These are phyloP conservation scores for Melanargia galathea DNA, from an alignment of 2,888 invertebrate species.

Conservation along the genomic window DNA sequence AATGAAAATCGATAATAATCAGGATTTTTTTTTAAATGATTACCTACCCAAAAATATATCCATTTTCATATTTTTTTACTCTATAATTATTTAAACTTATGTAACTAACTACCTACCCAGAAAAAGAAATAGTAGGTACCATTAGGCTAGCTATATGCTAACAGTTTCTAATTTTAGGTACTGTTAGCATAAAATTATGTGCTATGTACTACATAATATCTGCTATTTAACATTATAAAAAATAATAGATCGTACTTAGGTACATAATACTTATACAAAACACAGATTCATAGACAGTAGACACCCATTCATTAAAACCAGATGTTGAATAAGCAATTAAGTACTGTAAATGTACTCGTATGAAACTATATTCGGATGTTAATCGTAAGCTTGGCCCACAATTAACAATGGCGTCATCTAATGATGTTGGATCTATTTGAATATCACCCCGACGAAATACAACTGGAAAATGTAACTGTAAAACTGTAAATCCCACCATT, in stretches of 20 bases:
- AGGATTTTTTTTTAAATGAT: too few relatives aligned
- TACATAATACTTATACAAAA: not conserved
- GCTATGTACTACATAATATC: too few relatives aligned
- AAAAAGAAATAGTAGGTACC: too few relatives aligned
- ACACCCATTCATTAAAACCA: constrained; percentile 65
- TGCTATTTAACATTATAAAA: too few relatives aligned
- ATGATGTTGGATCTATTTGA: not conserved
- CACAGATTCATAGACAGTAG: constrained; percentile 46
- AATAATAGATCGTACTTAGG: not conserved
- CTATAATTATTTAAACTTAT: too few relatives aligned
- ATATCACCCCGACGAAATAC: not conserved
- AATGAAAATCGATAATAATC: too few relatives aligned
- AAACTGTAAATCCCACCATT: not conserved
- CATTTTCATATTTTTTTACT: too few relatives aligned
- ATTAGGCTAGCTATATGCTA: too few relatives aligned
- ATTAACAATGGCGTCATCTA: constrained; percentile 25
- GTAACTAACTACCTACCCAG: too few relatives aligned
- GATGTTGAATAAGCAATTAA: constrained; percentile 65
- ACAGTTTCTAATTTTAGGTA: too few relatives aligned
- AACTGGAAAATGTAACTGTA: not conserved
- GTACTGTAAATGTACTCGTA: constrained; percentile 45
- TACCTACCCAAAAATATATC: too few relatives aligned
- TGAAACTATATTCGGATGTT: constrained; percentile 43
- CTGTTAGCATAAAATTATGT: too few relatives aligned
- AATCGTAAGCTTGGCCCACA: constrained; percentile 42